Conservation (phyloP, 2,113 vertebrate genomes). For the Equus przewalskii region DNA sequence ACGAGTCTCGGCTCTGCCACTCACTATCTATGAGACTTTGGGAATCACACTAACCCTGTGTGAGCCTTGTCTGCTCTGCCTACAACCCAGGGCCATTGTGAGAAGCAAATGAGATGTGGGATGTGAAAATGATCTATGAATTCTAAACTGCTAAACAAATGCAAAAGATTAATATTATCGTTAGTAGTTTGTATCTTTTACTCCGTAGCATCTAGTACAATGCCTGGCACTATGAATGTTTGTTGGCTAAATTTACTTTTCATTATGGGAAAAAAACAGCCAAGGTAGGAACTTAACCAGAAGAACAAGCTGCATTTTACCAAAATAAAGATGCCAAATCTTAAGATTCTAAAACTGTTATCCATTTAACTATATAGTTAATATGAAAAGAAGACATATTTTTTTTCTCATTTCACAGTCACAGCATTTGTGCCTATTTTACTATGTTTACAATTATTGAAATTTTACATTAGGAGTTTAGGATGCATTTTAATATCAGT, state of each 20-base stretch:
- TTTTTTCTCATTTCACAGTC: background rate
- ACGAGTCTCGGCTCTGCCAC: background rate
- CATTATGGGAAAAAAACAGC: background rate
- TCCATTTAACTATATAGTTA: background rate
- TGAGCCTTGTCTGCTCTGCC: background rate
- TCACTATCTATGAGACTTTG: background rate
- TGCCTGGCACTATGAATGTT: background rate
- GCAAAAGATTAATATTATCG: background rate
- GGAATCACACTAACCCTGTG: background rate
- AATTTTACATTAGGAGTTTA: background rate
- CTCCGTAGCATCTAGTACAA: background rate
- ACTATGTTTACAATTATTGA: background rate
- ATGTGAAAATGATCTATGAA: background rate
- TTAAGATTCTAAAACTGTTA: conserved; percentile 7
- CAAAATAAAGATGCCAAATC: conserved; percentile 53
- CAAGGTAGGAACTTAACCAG: background rate
- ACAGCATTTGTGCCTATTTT: background rate
- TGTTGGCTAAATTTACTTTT: background rate
- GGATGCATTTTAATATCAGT: background rate
- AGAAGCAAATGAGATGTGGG: background rate
- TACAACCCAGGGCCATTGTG: background rate
- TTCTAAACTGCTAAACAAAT: background rate
- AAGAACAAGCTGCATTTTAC: background rate
- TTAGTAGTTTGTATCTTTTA: background rate
- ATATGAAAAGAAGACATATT: background rate